Evolutionary conservation across 2,113 vertebrate species (phyloP), one percentile per base, ranked within the genome.

Genomic region (Stegastes partitus): DNA sequence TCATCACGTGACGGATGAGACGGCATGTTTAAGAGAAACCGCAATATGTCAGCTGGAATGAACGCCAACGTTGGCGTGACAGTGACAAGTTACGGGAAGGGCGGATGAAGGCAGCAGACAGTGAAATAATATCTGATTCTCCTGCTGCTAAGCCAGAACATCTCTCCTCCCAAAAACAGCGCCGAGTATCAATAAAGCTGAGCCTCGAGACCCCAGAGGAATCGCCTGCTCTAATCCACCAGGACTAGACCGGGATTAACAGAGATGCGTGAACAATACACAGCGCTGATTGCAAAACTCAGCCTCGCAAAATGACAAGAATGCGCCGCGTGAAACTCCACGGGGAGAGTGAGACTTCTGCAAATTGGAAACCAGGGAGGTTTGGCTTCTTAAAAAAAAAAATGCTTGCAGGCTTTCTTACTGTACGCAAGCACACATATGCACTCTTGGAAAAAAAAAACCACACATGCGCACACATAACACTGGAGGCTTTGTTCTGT

Each of bases 231-330:
- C 18, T 79, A 79, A 85, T 74, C 85, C 37, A 72, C 23, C 15
- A 72, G 71, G 83, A 86, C 54, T n/a, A 65, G 63, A 51, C 57
- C 28, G 6, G 78, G 74, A 82, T 81, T 79, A 89, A 65, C 79
- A 69, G 31, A 81, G 69, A 70, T 59, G 68, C 63, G 65, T 63
- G 69, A 86, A 87, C 75, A 89, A 84, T 68, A 55, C 61, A 62
- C 59, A 28, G 31, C 51, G 55, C 23, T 74, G 71, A 87, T 79
- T 77, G 64, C 49, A 47, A 47, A 66, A 64, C 61, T 59, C 55
- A 54, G 59, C 23, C 42, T 37, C 19, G 6, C 44, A 68, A 74
- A 77, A 57, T 45, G 67, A 82, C 79, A 67, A 37, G n/a, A 83
- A 68, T 50, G 69, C 28, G 57, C 54, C 16, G 8, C 44, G 19